Conservation (phyloP, 2,113 vertebrate genomes). For the human region DNA sequence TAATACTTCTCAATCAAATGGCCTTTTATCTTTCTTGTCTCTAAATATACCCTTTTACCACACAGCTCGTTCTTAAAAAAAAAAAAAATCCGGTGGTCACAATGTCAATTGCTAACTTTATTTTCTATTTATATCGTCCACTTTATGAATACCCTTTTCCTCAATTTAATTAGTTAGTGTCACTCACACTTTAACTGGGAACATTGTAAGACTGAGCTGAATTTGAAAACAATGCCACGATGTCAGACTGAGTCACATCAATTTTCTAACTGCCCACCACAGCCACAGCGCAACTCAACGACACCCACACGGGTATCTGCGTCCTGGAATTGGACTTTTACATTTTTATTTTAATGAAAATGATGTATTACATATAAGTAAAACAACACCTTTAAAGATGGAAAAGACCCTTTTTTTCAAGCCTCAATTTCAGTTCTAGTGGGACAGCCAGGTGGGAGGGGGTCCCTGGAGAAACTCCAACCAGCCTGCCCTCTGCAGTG, state of each 20-base stretch:
- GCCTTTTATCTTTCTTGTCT: background rate
- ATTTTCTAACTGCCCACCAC: background rate
- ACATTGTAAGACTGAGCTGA: slow-evolving; percentile 15
- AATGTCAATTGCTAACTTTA: slow-evolving; percentile 57
- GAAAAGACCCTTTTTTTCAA: background rate
- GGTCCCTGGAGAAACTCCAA: no score
- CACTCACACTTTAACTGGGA: slow-evolving; percentile 50
- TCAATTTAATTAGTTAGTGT: slow-evolving; percentile 64
- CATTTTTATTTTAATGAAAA: background rate
- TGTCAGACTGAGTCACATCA: background rate
- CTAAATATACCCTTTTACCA: slow-evolving; percentile 11
- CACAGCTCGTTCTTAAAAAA: slow-evolving; percentile 3
- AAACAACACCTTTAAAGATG: background rate
- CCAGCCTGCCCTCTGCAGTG: no score
- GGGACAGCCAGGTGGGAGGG: no score
- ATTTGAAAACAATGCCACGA: slow-evolving; percentile 1
- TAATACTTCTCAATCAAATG: background rate
- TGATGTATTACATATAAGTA: background rate
- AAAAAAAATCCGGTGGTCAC: background rate
- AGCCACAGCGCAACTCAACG: background rate
- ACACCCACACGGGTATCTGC: background rate
- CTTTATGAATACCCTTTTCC: slow-evolving; percentile 35
- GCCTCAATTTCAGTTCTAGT: background rate
- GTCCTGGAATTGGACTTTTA: background rate
- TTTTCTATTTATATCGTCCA: slow-evolving; percentile 51